phyloP scores from a whole-genome alignment of 2,888 invertebrate genomes.

The Zygogramma bicolorata region DNA sequence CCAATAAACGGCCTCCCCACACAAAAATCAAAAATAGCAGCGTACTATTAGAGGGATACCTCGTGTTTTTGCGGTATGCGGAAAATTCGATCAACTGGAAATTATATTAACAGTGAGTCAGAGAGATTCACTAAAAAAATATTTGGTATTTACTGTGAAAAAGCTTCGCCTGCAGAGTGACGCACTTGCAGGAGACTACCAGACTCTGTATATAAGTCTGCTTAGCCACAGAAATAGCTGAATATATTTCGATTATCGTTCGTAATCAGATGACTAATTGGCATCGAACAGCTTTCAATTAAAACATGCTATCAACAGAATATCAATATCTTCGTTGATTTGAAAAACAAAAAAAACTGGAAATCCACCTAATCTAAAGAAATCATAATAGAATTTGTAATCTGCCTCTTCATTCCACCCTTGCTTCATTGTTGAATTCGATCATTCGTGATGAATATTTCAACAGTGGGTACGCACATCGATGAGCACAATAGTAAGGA shows the following conservation, averaged over 20 bases:
- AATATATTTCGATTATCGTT: background rate
- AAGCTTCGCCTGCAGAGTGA: background rate
- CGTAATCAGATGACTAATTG: constrained; percentile 6
- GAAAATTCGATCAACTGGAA: background rate
- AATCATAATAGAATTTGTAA: no score
- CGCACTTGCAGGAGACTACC: background rate
- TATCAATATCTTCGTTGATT: no score
- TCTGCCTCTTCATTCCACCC: no score
- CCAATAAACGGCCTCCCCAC: constrained; percentile 1
- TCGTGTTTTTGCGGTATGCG: background rate
- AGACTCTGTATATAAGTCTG: background rate
- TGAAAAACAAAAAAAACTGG: no score
- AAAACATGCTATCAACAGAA: no score
- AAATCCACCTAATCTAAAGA: no score
- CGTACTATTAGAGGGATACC: background rate
- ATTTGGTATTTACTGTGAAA: constrained; percentile 6
- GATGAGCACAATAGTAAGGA: no score
- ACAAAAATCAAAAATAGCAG: constrained; percentile 1
- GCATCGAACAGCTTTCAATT: no score
- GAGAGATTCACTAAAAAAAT: constrained; percentile 11
- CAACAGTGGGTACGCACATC: no score
- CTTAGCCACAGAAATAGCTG: background rate
- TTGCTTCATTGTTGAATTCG: no score
- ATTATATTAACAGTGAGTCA: constrained; percentile 6
- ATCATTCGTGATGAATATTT: no score